These are phyloP conservation scores for Siniperca scherzeri DNA, from an alignment of 2,797 vertebrate genomes.

Conservation along the genomic window DNA sequence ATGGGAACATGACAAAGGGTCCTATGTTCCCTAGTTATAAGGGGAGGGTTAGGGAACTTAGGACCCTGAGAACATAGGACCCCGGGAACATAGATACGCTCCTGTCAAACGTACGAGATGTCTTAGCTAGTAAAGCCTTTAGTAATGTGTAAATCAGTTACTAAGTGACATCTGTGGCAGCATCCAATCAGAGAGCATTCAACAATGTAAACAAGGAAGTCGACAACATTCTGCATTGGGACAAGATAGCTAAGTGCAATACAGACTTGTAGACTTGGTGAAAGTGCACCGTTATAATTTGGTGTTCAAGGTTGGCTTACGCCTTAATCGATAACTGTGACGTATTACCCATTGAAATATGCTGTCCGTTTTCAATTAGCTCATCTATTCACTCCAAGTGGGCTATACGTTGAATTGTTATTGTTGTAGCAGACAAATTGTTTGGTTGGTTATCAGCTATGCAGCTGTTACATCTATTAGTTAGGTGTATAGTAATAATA, in stretches of 20 bases:
- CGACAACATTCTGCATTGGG: neutral
- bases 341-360: neutral
- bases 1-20: too few relatives aligned
- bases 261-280: neutral
- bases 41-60: too few relatives aligned
- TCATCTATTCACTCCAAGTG: neutral
- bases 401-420: neutral
- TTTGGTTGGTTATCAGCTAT: neutral
- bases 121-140: neutral
- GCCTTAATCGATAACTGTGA: neutral
- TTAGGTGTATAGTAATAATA: too few relatives aligned
- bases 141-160: neutral
- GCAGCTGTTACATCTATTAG: too few relatives aligned
- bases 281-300: neutral
- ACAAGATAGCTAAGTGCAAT: neutral
- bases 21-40: too few relatives aligned
- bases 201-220: conserved; percentile 5
- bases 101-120: too few relatives aligned
- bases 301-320: neutral
- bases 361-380: neutral
- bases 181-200: neutral
- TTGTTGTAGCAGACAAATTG: neutral
- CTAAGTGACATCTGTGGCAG: neutral
- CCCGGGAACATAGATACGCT: too few relatives aligned
- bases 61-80: too few relatives aligned